These are phyloP conservation scores for Aleiodes testaceus DNA, from an alignment of 2,888 invertebrate genomes.

Conservation along the genomic window DNA sequence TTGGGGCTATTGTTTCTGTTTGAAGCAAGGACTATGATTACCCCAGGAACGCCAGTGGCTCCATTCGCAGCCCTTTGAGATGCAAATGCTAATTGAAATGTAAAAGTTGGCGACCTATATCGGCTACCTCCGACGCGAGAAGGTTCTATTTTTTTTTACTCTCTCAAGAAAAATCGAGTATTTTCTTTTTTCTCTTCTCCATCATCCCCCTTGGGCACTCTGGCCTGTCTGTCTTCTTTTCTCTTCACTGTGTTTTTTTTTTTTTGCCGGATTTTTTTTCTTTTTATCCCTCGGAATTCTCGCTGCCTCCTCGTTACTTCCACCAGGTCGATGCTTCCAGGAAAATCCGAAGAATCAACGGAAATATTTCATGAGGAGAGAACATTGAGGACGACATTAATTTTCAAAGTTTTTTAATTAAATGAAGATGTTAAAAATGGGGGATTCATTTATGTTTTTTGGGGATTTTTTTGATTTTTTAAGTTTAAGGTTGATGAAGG, in stretches of 20 bases:
- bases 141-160: constrained; percentile 32
- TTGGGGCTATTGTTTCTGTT: constrained; percentile 52
- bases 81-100: constrained; percentile 61
- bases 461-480: too few species aligned
- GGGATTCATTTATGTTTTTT: neutral
- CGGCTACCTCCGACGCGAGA: constrained; percentile 41
- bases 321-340: constrained; percentile 33
- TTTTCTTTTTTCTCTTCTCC: constrained; percentile 10
- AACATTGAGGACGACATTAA: neutral
- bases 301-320: constrained; percentile 39
- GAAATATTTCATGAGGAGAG: neutral
- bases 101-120: constrained; percentile 59
- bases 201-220: constrained; percentile 24
- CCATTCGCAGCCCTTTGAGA: constrained; percentile 56
- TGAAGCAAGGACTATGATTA: constrained; percentile 55
- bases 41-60: constrained; percentile 46
- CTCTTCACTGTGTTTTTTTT: constrained; percentile 16
- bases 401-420: too few species aligned
- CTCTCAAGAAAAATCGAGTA: constrained; percentile 12
- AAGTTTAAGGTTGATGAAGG: too few species aligned
- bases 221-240: constrained; percentile 31
- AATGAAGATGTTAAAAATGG: neutral
- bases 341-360: constrained; percentile 40
- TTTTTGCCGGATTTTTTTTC: constrained; percentile 5
- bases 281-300: constrained; percentile 32